phyloP scores from a whole-genome alignment of 2,888 invertebrate genomes.

The Amiota communis region DNA sequence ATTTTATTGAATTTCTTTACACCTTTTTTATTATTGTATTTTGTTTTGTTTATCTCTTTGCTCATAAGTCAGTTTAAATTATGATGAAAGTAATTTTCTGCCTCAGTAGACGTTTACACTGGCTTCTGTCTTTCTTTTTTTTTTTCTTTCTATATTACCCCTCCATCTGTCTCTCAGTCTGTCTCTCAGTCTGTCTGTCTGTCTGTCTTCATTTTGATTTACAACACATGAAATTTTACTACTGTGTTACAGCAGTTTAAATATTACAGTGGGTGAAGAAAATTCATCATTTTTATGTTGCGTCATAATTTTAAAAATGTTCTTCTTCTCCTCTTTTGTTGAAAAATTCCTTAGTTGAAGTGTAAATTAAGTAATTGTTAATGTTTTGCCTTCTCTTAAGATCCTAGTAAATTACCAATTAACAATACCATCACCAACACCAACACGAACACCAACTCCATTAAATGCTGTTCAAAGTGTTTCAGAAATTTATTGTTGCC shows the following conservation, averaged over 20 bases:
- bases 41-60: slow-evolving; percentile 40
- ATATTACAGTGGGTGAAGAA: background rate
- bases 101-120: slow-evolving; percentile 60
- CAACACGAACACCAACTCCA: too few relatives aligned
- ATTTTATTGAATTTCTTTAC: background rate
- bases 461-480: too few relatives aligned
- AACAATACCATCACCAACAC: too few relatives aligned
- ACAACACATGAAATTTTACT: too few relatives aligned
- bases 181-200: too few relatives aligned
- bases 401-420: too few relatives aligned
- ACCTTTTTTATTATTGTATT: slow-evolving; percentile 24
- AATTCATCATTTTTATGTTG: background rate
- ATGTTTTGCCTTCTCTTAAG: background rate
- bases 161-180: slow-evolving; percentile 28
- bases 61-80: slow-evolving; percentile 66
- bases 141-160: slow-evolving; percentile 30
- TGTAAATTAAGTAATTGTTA: slow-evolving; percentile 20
- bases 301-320: background rate
- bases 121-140: background rate
- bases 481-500: too few relatives aligned
- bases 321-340: background rate
- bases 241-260: background rate
- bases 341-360: background rate
- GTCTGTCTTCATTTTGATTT: too few relatives aligned
- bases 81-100: slow-evolving; percentile 71